A percentile compares a stretch with the other conserved stretches of the same genome.
Conservation (phyloP, 2,888 invertebrate species). For the Andricus quercusramuli region DNA sequence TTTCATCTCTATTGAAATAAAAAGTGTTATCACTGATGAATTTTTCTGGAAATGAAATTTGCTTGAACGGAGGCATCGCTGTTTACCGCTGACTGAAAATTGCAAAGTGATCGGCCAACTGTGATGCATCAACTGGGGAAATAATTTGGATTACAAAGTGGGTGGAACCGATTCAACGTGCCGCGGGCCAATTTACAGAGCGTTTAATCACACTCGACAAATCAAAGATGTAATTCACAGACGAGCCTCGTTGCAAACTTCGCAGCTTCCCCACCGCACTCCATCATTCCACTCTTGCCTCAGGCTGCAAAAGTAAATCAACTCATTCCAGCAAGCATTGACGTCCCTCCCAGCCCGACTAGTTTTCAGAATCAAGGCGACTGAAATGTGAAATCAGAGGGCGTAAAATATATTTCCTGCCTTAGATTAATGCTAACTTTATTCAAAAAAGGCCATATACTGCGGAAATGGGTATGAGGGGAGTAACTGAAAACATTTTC, state of each 20-base stretch:
- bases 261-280: constrained; percentile 49
- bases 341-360: constrained; percentile 16
- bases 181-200: constrained; percentile 55
- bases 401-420: constrained; percentile 39
- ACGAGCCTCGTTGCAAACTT: constrained; percentile 57
- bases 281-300: constrained; percentile 46
- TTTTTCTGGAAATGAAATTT: not conserved
- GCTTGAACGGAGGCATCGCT: constrained; percentile 1
- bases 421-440: constrained; percentile 10
- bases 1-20: not conserved
- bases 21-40: not conserved
- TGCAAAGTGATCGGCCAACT: constrained; percentile 22
- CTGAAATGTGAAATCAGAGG: constrained; percentile 32
- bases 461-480: not conserved
- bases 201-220: constrained; percentile 62
- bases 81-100: not conserved
- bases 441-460: constrained; percentile 4
- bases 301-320: constrained; percentile 61
- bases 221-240: constrained; percentile 62
- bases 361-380: constrained; percentile 31
- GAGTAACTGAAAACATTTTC: not conserved
- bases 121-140: constrained; percentile 35
- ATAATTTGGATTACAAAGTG: constrained; percentile 49
- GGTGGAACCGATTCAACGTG: constrained; percentile 56
- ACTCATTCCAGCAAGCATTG: constrained; percentile 47